Evolutionary conservation across 2,888 invertebrate species (phyloP).

Genomic region (Augochlorella aurata): DNA sequence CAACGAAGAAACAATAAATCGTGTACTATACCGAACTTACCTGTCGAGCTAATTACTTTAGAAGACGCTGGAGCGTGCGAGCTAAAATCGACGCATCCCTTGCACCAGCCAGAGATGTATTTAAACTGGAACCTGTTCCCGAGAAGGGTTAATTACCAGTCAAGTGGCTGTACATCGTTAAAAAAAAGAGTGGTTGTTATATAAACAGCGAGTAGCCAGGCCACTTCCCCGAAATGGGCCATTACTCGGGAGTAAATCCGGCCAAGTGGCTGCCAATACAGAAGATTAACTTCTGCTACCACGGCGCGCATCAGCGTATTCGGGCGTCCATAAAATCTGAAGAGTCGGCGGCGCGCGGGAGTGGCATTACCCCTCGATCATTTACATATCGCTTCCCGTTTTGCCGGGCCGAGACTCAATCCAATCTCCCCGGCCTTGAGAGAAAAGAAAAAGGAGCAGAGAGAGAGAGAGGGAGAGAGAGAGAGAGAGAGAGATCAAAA

Average conservation of each 20-base stretch:
- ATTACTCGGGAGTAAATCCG: constrained; percentile 5
- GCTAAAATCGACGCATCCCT: no score
- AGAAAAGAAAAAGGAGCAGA: not conserved
- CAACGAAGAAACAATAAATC: no score
- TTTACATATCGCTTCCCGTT: constrained; percentile 10
- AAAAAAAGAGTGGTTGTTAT: not conserved
- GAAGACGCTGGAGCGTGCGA: no score
- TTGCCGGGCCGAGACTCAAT: constrained; percentile 12
- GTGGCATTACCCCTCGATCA: constrained; percentile 8
- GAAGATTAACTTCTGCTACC: constrained; percentile 12
- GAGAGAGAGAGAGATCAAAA: no score
- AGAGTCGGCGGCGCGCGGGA: not conserved
- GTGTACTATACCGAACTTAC: no score
- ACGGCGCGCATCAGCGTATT: not conserved
- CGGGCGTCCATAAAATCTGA: constrained; percentile 2
- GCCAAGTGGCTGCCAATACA: constrained; percentile 4
- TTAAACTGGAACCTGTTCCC: not conserved
- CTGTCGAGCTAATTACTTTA: no score
- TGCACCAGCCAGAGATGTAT: no score
- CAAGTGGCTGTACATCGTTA: not conserved
- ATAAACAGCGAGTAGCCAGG: not conserved
- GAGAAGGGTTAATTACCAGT: not conserved
- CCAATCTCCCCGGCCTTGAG: not conserved
- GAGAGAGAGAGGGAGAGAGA: not conserved
- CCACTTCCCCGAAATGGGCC: not conserved